Conservation (phyloP, 2,113 vertebrate species). For the Natator depressus region DNA sequence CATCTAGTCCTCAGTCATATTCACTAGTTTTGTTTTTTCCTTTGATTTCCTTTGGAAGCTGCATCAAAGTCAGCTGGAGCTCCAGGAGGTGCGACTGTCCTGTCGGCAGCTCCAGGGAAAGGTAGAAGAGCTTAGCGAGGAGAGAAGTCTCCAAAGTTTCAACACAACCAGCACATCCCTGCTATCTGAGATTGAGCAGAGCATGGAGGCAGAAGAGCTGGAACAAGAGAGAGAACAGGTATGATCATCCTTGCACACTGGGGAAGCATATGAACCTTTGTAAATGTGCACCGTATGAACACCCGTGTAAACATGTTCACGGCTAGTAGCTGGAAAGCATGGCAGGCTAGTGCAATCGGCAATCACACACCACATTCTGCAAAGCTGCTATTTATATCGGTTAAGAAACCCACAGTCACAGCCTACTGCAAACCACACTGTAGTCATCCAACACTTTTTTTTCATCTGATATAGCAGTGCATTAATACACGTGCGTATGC, state of each 20-base stretch:
- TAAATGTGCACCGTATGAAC: background rate
- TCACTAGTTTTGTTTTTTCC: background rate
- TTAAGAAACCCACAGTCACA: background rate
- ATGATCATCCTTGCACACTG: background rate
- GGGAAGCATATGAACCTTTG: background rate
- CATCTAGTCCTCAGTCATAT: background rate
- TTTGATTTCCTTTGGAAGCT: conserved; percentile 78
- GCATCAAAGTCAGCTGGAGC: conserved; percentile 92
- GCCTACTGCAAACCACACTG: background rate
- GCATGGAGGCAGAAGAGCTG: conserved; percentile 98
- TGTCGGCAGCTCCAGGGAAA: conserved; percentile 89
- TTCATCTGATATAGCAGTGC: background rate
- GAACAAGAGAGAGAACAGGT: conserved; percentile 98
- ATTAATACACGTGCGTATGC: background rate
- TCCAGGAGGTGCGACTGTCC: conserved; percentile 92
- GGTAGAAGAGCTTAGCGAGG: conserved; percentile 91
- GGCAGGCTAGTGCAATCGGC: background rate
- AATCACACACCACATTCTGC: background rate
- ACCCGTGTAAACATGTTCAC: background rate
- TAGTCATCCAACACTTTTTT: background rate
- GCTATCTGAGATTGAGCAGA: conserved; percentile 97
- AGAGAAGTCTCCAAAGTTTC: conserved; percentile 89
- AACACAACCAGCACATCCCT: conserved; percentile 89
- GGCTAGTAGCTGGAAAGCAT: background rate
- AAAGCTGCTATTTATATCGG: background rate